phyloP scores from a whole-genome alignment of 2,888 invertebrate genomes.

The Lasioglossum morio region DNA sequence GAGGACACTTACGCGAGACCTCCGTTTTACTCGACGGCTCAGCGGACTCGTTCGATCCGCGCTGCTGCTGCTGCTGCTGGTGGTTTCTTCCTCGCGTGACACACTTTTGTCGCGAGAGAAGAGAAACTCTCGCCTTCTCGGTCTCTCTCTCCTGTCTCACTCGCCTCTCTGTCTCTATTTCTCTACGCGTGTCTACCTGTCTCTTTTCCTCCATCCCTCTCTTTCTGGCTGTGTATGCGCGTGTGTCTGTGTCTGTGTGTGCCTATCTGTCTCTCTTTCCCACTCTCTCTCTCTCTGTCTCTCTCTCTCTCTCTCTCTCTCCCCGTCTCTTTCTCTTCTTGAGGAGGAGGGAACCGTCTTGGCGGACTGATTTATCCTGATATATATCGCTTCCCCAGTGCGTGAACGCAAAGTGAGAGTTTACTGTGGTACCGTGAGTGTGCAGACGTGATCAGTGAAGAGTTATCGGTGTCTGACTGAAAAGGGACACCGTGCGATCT shows the following conservation, averaged over 20 bases:
- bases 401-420: conserved; percentile 45
- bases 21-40: conserved; percentile 18
- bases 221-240: not conserved
- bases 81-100: conserved; percentile 66
- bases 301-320: not conserved
- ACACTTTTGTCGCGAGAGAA: conserved; percentile 66
- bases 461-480: conserved; percentile 32
- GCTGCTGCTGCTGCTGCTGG: conserved; percentile 43
- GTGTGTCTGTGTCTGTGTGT: not conserved
- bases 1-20: conserved; percentile 11
- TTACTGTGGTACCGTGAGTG: conserved; percentile 35
- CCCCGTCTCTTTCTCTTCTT: not conserved
- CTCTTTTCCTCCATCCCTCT: not conserved
- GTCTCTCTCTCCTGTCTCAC: conserved; percentile 12
- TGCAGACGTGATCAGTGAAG: conserved; percentile 54
- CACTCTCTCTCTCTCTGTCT: conserved; percentile 27
- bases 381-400: conserved; percentile 19
- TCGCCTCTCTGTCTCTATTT: not conserved
- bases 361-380: conserved; percentile 26
- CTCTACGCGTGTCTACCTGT: not conserved
- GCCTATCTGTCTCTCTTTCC: not conserved
- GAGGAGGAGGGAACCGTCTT: conserved; percentile 28
- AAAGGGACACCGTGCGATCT: not conserved
- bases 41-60: conserved; percentile 49
- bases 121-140: conserved; percentile 46